phyloP scores from a whole-genome alignment of 2,797 vertebrate species.

The Danio jaintianensis region DNA sequence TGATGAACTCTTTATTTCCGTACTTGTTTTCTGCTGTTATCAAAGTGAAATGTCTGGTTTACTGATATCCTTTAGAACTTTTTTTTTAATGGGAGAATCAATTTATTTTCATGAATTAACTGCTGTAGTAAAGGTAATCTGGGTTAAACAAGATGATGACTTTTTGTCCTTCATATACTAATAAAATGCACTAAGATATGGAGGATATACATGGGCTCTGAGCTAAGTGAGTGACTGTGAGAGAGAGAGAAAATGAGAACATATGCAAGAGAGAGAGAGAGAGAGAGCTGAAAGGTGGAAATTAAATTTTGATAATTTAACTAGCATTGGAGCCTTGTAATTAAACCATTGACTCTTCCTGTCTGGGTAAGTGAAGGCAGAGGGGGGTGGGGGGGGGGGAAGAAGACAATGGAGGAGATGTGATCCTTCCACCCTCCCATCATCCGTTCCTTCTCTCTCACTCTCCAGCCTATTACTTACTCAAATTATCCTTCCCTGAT shows the following conservation, averaged over 20 bases:
- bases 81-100: conserved; percentile 1
- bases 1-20: not conserved
- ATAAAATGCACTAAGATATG: conserved; percentile 40
- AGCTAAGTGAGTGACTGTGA: conserved; percentile 11
- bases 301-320: conserved; percentile 60
- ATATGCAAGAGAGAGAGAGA: not conserved
- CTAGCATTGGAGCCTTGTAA: conserved; percentile 60
- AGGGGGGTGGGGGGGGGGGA: not conserved
- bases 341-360: conserved; percentile 57
- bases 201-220: conserved; percentile 16
- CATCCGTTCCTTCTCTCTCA: conserved; percentile 18
- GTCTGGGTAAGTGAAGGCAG: conserved; percentile 32
- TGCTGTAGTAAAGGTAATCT: not conserved
- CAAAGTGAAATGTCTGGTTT: not conserved
- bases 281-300: conserved; percentile 46
- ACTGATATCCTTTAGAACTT: conserved; percentile 7
- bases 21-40: conserved; percentile 26
- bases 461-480: conserved; percentile 25
- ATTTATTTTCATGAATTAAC: not conserved
- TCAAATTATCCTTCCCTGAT: conserved; percentile 22
- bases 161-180: conserved; percentile 28
- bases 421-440: conserved; percentile 9
- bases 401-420: conserved; percentile 42
- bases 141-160: conserved; percentile 14
- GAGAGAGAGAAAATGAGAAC: conserved; percentile 35